Evolutionary conservation across 1,140 invertebrate species (phyloP), one percentile per base, ranked within the genome.

Genomic region (Drosophila suzukii): DNA sequence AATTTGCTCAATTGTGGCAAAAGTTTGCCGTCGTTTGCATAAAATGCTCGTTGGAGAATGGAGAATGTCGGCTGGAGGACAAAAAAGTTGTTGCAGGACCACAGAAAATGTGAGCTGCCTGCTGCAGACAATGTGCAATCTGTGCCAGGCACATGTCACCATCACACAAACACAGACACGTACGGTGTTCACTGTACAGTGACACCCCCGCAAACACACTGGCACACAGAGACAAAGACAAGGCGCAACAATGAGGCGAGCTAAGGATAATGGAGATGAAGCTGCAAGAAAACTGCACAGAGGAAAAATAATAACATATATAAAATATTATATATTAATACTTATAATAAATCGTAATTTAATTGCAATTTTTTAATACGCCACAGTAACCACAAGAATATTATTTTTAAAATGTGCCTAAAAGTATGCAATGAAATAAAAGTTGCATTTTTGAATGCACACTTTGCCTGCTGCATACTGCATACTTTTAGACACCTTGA

Each of bases 121-220:
- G 78, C 59, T 44, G 82, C 72, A 76, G 79, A 79, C 79, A 88
- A 79, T 88, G 75, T 88, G 82, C 83, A 88, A 88, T 85, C 73
- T 85, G 84, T 77, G 83, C 77, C 63, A 78, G 79, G 84, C 84
- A 88, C 76, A 88, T 88, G 84, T 89, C 84, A 89, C 44, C 50
- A 62, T 53, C 41, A 67, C 27, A 72, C 41, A 71, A 58, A 53
- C 30, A 44, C 49, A 39, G 24, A 50, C 17, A 7, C 49, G 32
- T 20, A 15, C 27, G 11, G 43, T 46, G 50, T 34, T 17, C 50
- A 17, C 30, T 34, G 30, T 36, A 49, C 47, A 30, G 7, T 49
- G 47, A 50, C 67, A 30, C 60, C 54, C 38, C 39, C 76, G 41
- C 75, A 38, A 44, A 46, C 43, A 63, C 39, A 73, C 38, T 65